Conservation (phyloP, 2,797 vertebrate genomes). For the Ctenochaetus hawaiiensis region DNA sequence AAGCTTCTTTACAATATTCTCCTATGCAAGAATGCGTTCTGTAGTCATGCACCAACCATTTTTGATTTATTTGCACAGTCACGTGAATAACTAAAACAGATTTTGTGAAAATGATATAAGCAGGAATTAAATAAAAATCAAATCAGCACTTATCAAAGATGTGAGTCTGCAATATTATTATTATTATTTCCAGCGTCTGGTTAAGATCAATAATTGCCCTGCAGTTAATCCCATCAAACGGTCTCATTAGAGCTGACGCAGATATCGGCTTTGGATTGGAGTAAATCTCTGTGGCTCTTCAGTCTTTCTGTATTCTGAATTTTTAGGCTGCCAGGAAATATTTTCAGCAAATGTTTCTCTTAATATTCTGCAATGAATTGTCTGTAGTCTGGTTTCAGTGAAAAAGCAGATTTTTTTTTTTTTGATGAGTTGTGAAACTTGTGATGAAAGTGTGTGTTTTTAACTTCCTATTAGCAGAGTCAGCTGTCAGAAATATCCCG, state of each 20-base stretch:
- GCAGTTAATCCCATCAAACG: slow-evolving; percentile 79
- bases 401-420: background rate
- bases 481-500: background rate
- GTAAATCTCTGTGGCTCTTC: slow-evolving; percentile 36
- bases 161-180: slow-evolving; percentile 7
- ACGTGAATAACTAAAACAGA: background rate
- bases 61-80: too few relatives aligned
- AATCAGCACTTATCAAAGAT: slow-evolving; percentile 1
- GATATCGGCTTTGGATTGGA: slow-evolving; percentile 32
- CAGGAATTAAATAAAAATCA: background rate
- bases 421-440: slow-evolving; percentile 15
- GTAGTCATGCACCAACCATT: too few relatives aligned
- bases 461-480: background rate
- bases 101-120: slow-evolving; percentile 19
- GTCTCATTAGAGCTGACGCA: slow-evolving; percentile 64
- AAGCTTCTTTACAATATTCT: background rate
- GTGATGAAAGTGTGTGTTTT: slow-evolving; percentile 4
- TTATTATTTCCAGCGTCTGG: slow-evolving; percentile 44
- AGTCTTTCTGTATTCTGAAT: background rate
- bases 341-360: background rate
- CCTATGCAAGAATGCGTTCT: background rate
- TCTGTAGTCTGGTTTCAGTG: background rate
- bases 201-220: slow-evolving; percentile 76
- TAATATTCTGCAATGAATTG: background rate
- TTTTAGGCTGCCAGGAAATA: background rate